phyloP scores from a whole-genome alignment of 2,888 invertebrate species.

The Blastobasis lacticolella region DNA sequence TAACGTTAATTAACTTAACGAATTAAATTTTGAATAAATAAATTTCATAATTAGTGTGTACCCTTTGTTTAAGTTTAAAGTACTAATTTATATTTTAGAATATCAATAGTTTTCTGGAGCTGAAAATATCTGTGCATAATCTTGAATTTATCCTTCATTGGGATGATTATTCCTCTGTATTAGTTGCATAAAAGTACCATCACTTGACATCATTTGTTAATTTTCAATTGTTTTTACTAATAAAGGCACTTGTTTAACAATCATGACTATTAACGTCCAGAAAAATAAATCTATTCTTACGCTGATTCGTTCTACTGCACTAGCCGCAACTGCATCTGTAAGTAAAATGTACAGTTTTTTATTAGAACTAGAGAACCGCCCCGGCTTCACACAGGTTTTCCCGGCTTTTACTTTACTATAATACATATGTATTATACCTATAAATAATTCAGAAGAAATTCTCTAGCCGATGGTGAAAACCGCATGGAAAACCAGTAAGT shows the following conservation, averaged over 20 bases:
- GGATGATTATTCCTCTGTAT: background rate
- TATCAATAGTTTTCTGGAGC: background rate
- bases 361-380: background rate
- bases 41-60: too few species aligned
- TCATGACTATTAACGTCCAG: conserved; percentile 44
- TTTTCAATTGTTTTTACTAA: conserved; percentile 18
- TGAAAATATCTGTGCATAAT: background rate
- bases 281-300: conserved; percentile 29
- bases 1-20: too few species aligned
- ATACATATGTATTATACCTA: background rate
- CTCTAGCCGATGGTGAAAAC: background rate
- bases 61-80: background rate
- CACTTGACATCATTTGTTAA: background rate
- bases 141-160: conserved; percentile 3
- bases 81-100: background rate
- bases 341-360: conserved; percentile 14
- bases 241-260: conserved; percentile 53
- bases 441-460: background rate
- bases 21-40: too few species aligned
- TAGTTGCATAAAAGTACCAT: background rate
- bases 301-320: conserved; percentile 28
- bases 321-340: conserved; percentile 45
- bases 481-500: background rate
- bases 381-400: background rate
- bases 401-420: too few species aligned